Evolutionary conservation across 2,888 invertebrate genomes (phyloP).

Genomic region (Deroplatys truncata): DNA sequence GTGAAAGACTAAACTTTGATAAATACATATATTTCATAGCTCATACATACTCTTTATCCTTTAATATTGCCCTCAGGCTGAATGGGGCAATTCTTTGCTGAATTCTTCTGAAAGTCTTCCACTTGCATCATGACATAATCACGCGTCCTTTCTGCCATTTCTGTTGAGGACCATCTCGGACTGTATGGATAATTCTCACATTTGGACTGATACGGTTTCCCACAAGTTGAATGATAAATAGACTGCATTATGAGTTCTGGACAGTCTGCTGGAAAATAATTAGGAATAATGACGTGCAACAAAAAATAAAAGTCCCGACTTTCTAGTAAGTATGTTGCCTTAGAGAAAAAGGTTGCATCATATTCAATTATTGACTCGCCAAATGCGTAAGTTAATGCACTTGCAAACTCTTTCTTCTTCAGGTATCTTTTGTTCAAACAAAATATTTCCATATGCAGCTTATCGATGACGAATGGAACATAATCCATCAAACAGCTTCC

Average conservation of each 20-base stretch:
- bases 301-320: constrained; percentile 61
- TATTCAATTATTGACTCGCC: constrained; percentile 49
- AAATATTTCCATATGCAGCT: constrained; percentile 42
- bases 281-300: constrained; percentile 49
- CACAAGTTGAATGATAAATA: constrained; percentile 41
- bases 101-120: constrained; percentile 19
- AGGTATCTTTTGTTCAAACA: constrained; percentile 41
- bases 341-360: constrained; percentile 46
- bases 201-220: constrained; percentile 37
- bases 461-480: constrained; percentile 40
- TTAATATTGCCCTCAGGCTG: background rate
- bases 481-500: constrained; percentile 43
- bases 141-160: constrained; percentile 40
- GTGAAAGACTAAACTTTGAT: too few species aligned
- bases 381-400: constrained; percentile 44
- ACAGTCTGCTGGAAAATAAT: constrained; percentile 42
- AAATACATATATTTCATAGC: too few species aligned
- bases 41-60: background rate
- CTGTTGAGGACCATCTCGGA: constrained; percentile 36
- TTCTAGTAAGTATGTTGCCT: constrained; percentile 57
- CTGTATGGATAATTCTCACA: constrained; percentile 40
- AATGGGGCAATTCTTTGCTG: constrained; percentile 16
- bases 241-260: constrained; percentile 44
- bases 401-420: constrained; percentile 47
- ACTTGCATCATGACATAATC: background rate